Evolutionary conservation across 1,140 invertebrate species (phyloP).

Genomic region (Hypsibius dujardini): DNA sequence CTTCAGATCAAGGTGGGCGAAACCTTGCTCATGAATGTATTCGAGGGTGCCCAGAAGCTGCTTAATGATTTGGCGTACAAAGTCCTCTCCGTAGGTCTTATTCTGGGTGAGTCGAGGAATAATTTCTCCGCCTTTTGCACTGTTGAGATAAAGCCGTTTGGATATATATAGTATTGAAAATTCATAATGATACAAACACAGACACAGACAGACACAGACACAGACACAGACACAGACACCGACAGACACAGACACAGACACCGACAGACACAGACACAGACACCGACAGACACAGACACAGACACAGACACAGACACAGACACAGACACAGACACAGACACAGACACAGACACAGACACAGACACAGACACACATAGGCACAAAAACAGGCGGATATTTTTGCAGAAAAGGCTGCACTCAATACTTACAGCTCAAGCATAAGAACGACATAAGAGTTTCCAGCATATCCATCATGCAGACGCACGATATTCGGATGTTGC

Average conservation of each 20-base stretch:
- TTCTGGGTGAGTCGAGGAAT: slow-evolving; percentile 54
- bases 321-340: too few relatives aligned
- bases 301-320: too few relatives aligned
- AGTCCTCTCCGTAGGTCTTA: slow-evolving; percentile 61
- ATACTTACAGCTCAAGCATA: slow-evolving; percentile 47
- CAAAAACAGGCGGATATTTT: too few relatives aligned
- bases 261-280: too few relatives aligned
- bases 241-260: too few relatives aligned
- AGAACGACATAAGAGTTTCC: slow-evolving; percentile 59
- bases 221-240: too few relatives aligned
- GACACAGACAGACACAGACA: too few relatives aligned
- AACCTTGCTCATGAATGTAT: slow-evolving; percentile 69
- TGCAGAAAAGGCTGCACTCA: not conserved
- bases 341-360: too few relatives aligned
- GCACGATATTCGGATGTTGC: slow-evolving; percentile 61
- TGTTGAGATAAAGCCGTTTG: not conserved
- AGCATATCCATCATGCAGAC: slow-evolving; percentile 73
- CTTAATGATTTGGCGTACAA: slow-evolving; percentile 66
- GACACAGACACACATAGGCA: too few relatives aligned
- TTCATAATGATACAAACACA: too few relatives aligned
- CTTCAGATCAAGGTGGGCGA: slow-evolving; percentile 79
- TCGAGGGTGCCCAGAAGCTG: slow-evolving; percentile 68
- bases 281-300: too few relatives aligned
- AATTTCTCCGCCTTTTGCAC: slow-evolving; percentile 62
- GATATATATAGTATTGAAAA: too few relatives aligned